Evolutionary conservation across 2,113 vertebrate species (phyloP), one percentile per base, ranked within the genome.

Genomic region (Furnarius figulus): DNA sequence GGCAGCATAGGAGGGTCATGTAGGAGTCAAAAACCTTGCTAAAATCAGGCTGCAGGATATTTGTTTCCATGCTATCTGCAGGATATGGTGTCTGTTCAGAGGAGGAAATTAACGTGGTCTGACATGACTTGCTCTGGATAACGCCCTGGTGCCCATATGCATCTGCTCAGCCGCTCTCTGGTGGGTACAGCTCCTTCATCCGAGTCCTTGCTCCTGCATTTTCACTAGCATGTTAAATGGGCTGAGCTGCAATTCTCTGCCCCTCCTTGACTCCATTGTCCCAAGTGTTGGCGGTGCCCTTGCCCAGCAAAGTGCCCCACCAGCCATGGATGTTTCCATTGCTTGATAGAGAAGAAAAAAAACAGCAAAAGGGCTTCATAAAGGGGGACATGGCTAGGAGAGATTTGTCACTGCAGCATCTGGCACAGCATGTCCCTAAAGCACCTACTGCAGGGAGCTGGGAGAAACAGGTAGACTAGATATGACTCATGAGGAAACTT

Each of bases 151-250:
- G 58, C 59, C 50, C 18, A 70, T 5, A 24, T 0, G 4, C 53
- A 37, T 72, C 68, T 65, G 63, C 70, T 65, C 33, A 35, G 58
- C 33, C 1, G 1, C 49, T 52, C 67, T 47, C 14, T 2, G 4
- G 31, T 27, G 70, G 15, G 35, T 58, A 28, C 25, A 66, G 2
- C 49, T 42, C 3, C 0, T 20, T 42, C 55, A 35, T 9, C 21
- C 0, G 0, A 39, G 46, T 24, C 49, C 27, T 35, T 56, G 46
- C 74, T 53, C 78, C 8, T 3, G 70, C 0, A 0, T 66, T 87
- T n/a, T 25, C 46, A 20, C 7, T 5, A 40, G 30, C 55, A 16
- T 1, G 1, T 25, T 15, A 16, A 49, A 58, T 6, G 33, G 24
- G 52, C 42, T 2, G 2, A 59, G 35, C 78, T 71, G 81, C 47